A percentile compares a stretch with the other conserved stretches of the same genome.
These are phyloP conservation scores for Pseudomyrmex cubaensis DNA, from an alignment of 1,140 invertebrate genomes.

Conservation along the genomic window DNA sequence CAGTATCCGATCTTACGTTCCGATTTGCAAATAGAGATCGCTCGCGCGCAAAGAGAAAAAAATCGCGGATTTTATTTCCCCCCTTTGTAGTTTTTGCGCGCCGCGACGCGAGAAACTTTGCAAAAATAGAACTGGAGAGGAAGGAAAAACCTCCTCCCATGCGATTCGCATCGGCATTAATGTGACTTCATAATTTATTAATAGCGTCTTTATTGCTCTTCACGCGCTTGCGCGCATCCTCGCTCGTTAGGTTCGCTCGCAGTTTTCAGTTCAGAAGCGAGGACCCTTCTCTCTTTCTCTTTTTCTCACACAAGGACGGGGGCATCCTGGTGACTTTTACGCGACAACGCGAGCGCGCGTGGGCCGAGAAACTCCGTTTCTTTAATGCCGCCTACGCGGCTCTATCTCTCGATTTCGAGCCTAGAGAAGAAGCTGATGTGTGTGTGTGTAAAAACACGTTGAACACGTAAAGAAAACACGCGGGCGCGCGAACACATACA, in stretches of 20 bases:
- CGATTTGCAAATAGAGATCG: neutral
- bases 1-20: neutral
- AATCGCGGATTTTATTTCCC: constrained; percentile 6
- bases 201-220: constrained; percentile 40
- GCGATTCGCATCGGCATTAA: constrained; percentile 27
- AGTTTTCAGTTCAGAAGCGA: constrained; percentile 55
- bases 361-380: constrained; percentile 33
- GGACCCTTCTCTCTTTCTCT: constrained; percentile 42
- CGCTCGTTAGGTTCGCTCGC: constrained; percentile 18
- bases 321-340: constrained; percentile 54
- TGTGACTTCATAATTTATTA: constrained; percentile 59
- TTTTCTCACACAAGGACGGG: constrained; percentile 31
- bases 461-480: constrained; percentile 10
- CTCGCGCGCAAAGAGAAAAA: no score
- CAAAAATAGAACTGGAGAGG: neutral
- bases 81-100: neutral
- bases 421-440: neutral
- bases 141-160: neutral
- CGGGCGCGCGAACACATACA: neutral
- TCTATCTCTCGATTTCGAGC: neutral
- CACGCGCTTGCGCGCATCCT: constrained; percentile 30
- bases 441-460: constrained; percentile 2
- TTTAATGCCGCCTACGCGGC: constrained; percentile 15
- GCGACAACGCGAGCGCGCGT: constrained; percentile 36
- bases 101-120: neutral